Percentiles rank a stretch among this genome's conserved stretches.
These are phyloP conservation scores for Ptychodera flava DNA, from an alignment of 35 echinoderm and acorn worm species.

Conservation along the genomic window DNA sequence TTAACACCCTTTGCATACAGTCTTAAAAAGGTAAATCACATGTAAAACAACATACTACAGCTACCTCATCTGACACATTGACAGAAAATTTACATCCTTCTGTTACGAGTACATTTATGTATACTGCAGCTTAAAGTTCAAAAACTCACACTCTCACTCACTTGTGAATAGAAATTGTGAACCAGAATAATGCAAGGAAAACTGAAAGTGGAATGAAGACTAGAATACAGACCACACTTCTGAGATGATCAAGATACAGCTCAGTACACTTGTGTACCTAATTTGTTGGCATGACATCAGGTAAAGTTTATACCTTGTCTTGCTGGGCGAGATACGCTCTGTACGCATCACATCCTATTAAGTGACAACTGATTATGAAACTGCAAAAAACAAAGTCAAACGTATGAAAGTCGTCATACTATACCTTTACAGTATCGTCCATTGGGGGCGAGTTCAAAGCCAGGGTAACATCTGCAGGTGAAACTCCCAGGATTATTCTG, in stretches of 20 bases:
- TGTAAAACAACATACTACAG: no score
- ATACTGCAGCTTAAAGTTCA: no score
- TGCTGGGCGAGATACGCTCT: not conserved
- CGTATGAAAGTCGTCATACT: not conserved
- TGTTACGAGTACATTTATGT: no score
- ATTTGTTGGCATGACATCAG: not conserved
- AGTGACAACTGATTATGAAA: not conserved
- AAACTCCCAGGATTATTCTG: conserved; percentile 58
- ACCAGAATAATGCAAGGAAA: no score
- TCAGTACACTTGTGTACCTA: not conserved
- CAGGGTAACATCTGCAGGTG: conserved; percentile 53
- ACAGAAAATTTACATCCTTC: no score
- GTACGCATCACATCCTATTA: not conserved
- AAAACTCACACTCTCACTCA: no score
- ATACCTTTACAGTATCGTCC: conserved; percentile 59
- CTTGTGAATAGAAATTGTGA: no score
- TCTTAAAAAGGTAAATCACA: no score
- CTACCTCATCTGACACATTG: no score
- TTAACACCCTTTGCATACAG: no score
- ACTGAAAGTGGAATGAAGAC: no score
- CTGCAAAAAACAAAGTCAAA: not conserved
- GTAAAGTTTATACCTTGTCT: not conserved
- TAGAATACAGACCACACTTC: no score
- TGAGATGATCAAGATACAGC: not conserved
- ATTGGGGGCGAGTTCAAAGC: conserved; percentile 45